phyloP scores from a whole-genome alignment of 2,797 vertebrate species.

The Rhabdomys pumilio region DNA sequence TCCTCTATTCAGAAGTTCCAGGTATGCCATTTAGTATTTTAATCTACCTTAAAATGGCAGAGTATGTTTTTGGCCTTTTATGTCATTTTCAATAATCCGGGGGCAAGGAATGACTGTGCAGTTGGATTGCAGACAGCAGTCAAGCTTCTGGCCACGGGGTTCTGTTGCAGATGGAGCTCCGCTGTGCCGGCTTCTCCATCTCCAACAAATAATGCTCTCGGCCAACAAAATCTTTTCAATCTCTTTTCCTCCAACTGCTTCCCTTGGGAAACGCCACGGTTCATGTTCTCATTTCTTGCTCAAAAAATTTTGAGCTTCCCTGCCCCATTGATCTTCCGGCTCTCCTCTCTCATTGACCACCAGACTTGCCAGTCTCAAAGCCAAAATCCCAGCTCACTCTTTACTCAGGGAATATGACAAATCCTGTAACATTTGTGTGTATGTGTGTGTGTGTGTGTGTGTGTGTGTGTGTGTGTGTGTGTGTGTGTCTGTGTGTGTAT shows the following conservation, averaged over 20 bases:
- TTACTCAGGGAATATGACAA: not conserved
- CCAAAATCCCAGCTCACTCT: not conserved
- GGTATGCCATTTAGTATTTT: constrained; percentile 9
- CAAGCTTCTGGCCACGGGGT: not conserved
- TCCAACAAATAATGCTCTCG: not conserved
- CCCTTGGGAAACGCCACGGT: not conserved
- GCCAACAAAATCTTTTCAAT: not conserved
- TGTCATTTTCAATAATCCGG: constrained; percentile 1
- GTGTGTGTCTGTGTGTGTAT: not conserved
- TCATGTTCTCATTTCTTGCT: constrained; percentile 13
- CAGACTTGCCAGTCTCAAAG: constrained; percentile 33
- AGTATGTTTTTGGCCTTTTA: not conserved
- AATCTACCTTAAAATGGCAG: not conserved
- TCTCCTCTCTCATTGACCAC: not conserved
- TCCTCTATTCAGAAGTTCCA: constrained; percentile 42
- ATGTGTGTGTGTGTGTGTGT: not conserved
- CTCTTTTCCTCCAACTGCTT: constrained; percentile 18
- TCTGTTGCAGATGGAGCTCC: not conserved
- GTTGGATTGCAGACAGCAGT: not conserved
- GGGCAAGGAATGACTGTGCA: not conserved
- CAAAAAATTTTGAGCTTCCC: not conserved
- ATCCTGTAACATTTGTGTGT: not conserved
- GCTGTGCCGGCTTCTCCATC: not conserved
- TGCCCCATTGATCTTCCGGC: not conserved
- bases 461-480: not conserved